Conservation (phyloP, 2,888 invertebrate species). For the Drosophila birchii region DNA sequence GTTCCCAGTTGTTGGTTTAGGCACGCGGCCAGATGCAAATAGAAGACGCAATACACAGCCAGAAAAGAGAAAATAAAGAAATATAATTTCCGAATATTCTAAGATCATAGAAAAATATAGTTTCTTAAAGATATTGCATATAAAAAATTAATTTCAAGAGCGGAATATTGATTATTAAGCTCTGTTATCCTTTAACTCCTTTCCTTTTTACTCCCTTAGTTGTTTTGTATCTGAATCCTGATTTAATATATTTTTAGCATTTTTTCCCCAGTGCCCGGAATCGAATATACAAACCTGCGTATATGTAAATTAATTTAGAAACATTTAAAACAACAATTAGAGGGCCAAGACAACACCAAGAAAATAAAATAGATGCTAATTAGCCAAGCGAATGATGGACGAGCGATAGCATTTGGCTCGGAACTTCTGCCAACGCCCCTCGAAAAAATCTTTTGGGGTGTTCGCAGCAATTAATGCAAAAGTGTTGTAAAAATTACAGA, state of each 20-base stretch:
- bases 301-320: constrained; percentile 71
- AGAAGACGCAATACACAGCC: background rate
- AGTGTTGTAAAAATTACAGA: constrained; percentile 30
- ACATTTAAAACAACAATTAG: constrained; percentile 80
- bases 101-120: background rate
- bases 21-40: constrained; percentile 42
- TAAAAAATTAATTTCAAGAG: background rate
- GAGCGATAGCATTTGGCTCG: constrained; percentile 22
- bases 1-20: constrained; percentile 45
- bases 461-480: constrained; percentile 57
- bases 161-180: background rate
- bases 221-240: background rate
- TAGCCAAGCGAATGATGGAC: constrained; percentile 53
- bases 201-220: no score
- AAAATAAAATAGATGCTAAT: constrained; percentile 61
- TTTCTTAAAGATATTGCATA: background rate
- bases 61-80: background rate
- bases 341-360: constrained; percentile 34
- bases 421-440: constrained; percentile 36
- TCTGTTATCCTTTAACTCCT: no score
- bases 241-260: no score
- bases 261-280: background rate
- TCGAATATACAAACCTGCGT: constrained; percentile 14
- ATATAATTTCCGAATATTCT: no score
- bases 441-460: constrained; percentile 51